phyloP scores from a whole-genome alignment of 2,888 invertebrate species.

The Acrobasis suavella region DNA sequence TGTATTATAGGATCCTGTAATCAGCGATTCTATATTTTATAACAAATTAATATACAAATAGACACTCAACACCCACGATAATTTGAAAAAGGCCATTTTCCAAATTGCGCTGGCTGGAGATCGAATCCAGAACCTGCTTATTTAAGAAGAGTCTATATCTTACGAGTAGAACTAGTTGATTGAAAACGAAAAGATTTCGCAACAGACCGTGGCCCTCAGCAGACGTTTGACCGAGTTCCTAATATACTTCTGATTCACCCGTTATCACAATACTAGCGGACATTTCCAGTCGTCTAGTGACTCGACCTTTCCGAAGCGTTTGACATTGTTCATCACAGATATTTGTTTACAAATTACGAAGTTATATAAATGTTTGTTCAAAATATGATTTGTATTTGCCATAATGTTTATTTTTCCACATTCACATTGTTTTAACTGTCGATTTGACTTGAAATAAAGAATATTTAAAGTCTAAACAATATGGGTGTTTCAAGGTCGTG shows the following conservation, averaged over 20 bases:
- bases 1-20: too few relatives aligned
- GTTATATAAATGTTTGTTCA: neutral
- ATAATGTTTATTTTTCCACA: neutral
- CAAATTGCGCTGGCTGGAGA: too few relatives aligned
- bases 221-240: constrained; percentile 55
- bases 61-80: too few relatives aligned
- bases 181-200: constrained; percentile 38
- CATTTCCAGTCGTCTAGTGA: constrained; percentile 29
- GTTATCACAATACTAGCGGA: constrained; percentile 28
- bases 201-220: constrained; percentile 37
- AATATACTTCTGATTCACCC: constrained; percentile 54
- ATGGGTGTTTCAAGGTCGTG: constrained; percentile 5
- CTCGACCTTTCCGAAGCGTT: constrained; percentile 46
- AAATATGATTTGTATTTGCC: neutral
- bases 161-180: constrained; percentile 17
- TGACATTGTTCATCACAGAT: constrained; percentile 50
- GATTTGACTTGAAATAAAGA: constrained; percentile 1
- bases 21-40: too few relatives aligned
- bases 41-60: too few relatives aligned
- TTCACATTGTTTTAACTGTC: neutral
- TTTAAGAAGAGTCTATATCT: constrained; percentile 14
- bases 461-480: neutral
- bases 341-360: constrained; percentile 41
- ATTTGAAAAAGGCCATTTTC: too few relatives aligned
- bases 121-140: neutral